These are phyloP conservation scores for Caenorhabditis sinica DNA, from an alignment of 2,888 invertebrate genomes.

Conservation along the genomic window DNA sequence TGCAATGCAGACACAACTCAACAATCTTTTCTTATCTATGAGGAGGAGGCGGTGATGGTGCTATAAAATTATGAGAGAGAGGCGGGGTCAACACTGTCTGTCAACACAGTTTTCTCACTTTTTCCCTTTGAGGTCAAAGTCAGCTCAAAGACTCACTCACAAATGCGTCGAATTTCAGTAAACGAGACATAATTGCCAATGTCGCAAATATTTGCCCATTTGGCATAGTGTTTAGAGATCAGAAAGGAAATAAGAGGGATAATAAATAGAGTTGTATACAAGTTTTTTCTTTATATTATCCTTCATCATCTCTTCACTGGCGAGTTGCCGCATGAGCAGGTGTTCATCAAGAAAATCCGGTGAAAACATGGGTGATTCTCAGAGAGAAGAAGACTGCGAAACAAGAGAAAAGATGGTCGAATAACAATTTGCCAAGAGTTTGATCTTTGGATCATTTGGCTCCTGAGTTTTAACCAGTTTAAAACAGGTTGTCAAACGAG, in stretches of 20 bases:
- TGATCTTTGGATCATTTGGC: conserved; percentile 51
- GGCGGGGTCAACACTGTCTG: conserved; percentile 31
- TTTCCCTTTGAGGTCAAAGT: conserved; percentile 11
- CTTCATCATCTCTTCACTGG: neutral
- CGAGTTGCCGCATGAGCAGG: conserved; percentile 17
- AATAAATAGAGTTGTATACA: conserved; percentile 23
- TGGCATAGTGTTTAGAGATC: conserved; percentile 27
- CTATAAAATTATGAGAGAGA: conserved; percentile 14
- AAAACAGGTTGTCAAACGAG: conserved; percentile 19
- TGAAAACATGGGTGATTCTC: neutral
- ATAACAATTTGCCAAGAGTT: conserved; percentile 14
- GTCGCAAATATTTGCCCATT: conserved; percentile 55
- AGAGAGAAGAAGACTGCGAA: neutral
- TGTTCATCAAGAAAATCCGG: conserved; percentile 13
- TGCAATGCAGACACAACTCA: conserved; percentile 12
- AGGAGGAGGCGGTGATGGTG: neutral
- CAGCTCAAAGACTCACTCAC: conserved; percentile 43
- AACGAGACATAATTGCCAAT: conserved; percentile 48
- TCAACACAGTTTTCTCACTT: conserved; percentile 7
- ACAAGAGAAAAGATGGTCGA: neutral
- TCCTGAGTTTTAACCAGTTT: conserved; percentile 17
- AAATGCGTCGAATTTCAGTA: conserved; percentile 44
- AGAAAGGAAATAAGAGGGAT: neutral
- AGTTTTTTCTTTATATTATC: conserved; percentile 1
- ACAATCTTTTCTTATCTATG: conserved; percentile 16